Base-by-base conservation (phyloP, 1,140 invertebrate species). In the Heterodera carotae region DNA sequence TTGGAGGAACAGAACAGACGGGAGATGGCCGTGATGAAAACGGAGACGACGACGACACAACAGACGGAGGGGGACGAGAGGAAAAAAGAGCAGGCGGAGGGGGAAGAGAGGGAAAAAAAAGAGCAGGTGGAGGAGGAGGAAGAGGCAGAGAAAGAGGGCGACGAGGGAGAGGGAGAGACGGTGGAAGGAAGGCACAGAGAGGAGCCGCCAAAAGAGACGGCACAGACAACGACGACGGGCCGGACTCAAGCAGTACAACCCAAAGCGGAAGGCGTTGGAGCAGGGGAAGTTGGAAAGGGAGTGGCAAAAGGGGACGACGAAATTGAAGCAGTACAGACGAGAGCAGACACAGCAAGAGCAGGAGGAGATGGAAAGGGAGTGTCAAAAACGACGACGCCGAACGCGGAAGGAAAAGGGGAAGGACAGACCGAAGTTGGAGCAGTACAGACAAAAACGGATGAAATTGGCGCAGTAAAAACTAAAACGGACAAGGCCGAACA, bases 1-100 rank as follows among this genome's bases (percentile, higher is more conserved):
- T 33, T 86, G 15, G 85, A 84, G 67, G 78, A 64, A 31, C 83
- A 86, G 67, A 79, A 85, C 34, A 68, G 75, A 18, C 76, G 69
- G 25, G 83, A 86, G 73, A 79, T 83, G 79, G 82, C 82, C n/a
- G n/a, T n/a, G n/a, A n/a, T n/a, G n/a, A n/a, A n/a, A n/a, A n/a
- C n/a, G n/a, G n/a, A n/a, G n/a, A n/a, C n/a, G n/a, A n/a, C n/a
- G n/a, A n/a, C n/a, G n/a, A n/a, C n/a, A n/a, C n/a, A n/a, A n/a
- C n/a, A n/a, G n/a, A n/a, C n/a, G n/a, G n/a, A n/a, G n/a, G n/a
- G n/a, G n/a, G n/a, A n/a, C n/a, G n/a, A n/a, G n/a, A n/a, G n/a
- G n/a, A n/a, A n/a, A n/a, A n/a, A n/a, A n/a, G n/a, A n/a, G n/a
- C n/a, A n/a, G 10, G 82, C 76, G 27, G 25, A 18, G n/a, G 4